Evolutionary conservation across 2,888 invertebrate genomes (phyloP), one percentile per base, ranked within the genome.

Genomic region (Drosophila birchii): DNA sequence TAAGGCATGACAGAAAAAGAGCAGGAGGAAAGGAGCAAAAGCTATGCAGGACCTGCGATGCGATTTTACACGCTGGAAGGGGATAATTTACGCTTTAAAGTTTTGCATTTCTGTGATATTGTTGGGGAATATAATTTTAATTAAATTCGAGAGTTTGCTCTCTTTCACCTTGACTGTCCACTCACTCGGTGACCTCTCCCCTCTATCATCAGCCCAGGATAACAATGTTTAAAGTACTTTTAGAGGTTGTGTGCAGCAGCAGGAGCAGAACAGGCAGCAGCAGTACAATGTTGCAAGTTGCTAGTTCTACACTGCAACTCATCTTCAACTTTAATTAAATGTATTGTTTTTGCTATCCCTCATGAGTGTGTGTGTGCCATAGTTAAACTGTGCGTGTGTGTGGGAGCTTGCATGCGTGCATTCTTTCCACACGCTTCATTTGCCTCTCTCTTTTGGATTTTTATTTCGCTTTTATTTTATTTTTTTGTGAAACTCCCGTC

Each of bases 311-410:
- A 78, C 73, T 75, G 79, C 78, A 85, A 85, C 84, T 85, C 79
- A 88, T 86, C 84, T 79, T 85, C 84, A 85, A 85, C 78, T 85
- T 88, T 85, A 88, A 85, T 85, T 85, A 85, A 85, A 85, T 85
- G 84, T 88, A 88, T 88, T 85, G 88, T 88, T 88, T 85, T 83
- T 77, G 84, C 75, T 49, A 61, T 44, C 66, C 54, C 20, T 36
- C 57, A 57, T 56, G 53, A 34, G 47, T 39, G 34, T 63, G 49
- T 43, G 41, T 36, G 53, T 32, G 43, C 11, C 49, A 44, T 16
- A 44, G 34, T 23, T 23, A n/a, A 23, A 39, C 36, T 18, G 41
- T 8, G 39, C 45, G 26, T 54, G 53, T 47, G 36, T 26, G n/a
- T 60, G 57, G 55, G 57, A 20, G 44, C 43, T 43, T 41, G 47